phyloP scores from a whole-genome alignment of 2,888 invertebrate species.

The Ectemnius continuus region DNA sequence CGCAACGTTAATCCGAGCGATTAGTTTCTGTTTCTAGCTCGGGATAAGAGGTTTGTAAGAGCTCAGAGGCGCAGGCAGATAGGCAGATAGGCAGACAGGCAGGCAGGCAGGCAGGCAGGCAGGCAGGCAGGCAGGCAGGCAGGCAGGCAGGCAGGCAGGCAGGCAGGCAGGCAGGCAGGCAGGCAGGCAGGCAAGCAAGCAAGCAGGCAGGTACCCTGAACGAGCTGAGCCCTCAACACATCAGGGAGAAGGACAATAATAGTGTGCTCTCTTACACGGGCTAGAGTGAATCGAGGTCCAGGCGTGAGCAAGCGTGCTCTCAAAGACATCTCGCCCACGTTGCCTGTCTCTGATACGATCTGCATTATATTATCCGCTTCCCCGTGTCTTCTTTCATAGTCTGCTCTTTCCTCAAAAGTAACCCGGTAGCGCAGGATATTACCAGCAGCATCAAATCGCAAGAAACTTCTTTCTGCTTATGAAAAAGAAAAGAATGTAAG shows the following conservation, averaged over 20 bases:
- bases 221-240: too few species aligned
- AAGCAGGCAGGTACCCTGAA: neutral
- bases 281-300: neutral
- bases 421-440: conserved; percentile 59
- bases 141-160: neutral
- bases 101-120: neutral
- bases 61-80: neutral
- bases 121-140: neutral
- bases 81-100: neutral
- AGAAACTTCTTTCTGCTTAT: neutral
- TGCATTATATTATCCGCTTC: conserved; percentile 52
- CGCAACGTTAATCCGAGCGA: neutral
- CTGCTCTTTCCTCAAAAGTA: conserved; percentile 31
- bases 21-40: neutral
- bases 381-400: neutral
- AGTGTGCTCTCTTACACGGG: too few species aligned
- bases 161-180: neutral
- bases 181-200: neutral
- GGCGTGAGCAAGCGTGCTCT: neutral
- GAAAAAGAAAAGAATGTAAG: too few species aligned
- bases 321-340: conserved; percentile 62
- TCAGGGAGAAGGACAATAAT: too few species aligned
- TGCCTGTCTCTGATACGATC: conserved; percentile 65
- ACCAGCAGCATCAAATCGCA: conserved; percentile 26
- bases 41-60: neutral